Base-by-base conservation (phyloP, 1,140 invertebrate species). In the Octopus bimaculoides region DNA sequence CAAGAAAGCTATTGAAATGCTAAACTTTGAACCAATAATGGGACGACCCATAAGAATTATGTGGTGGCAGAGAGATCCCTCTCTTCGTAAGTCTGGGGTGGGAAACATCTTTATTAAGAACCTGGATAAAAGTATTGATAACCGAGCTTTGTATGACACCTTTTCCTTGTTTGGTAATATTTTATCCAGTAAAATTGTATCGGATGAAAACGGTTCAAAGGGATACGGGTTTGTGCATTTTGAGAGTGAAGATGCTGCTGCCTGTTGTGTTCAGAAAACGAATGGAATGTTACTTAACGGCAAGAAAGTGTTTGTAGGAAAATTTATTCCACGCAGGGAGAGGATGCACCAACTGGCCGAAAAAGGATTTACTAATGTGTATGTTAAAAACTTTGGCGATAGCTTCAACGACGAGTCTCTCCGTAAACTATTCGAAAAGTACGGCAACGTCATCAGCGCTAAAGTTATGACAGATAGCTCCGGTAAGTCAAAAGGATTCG, bases 81-180 rank as follows among this genome's bases (percentile, higher is more conserved):
- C 56, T 12, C 9, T 61, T 61, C 93, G 98, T 81, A 97, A 97
- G 90, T 99, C 97, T 79, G 98, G 97, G 61, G 96, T 98, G 83
- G 98, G 98, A 77, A 99, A 99, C 92, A 97, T 99, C 80, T 99
- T 99, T 91, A 99, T 99, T 86, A 99, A 99, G 91, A 99, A 99
- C 90, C 92, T 99, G 89, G 97, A 98, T 88, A 98, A 97, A 90
- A 94, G 93, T 81, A 99, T 99, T 90, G 97, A 99, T 91, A 99
- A 99, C 92, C 99, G 99, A 91, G 96, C 97, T 75, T 98, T 99
- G 94, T 99, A 98, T 91, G 98, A 99, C 91, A 99, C 98, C 54
- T 99, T 99, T 90, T 97, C 97, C 75, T 96, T 97, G 80, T 99
- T 99, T 91, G 98, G 98, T 66, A 99, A 97, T 89, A 99, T 99